Conservation (phyloP, 2,888 invertebrate species). For the Nemurella pictetii region DNA sequence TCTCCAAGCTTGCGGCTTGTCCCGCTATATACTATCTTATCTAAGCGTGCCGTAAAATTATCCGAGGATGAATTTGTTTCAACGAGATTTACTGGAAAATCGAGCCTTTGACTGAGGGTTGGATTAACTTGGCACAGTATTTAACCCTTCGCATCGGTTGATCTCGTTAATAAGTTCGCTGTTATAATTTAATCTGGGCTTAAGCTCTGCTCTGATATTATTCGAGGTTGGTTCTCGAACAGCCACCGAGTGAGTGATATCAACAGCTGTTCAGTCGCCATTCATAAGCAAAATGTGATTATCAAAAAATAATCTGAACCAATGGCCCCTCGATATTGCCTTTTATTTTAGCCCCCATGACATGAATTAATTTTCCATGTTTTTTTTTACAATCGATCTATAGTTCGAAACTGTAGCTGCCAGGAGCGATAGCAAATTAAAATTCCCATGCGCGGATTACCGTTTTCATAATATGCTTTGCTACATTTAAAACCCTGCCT, state of each 20-base stretch:
- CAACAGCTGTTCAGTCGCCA: background rate
- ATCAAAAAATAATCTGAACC: too few relatives aligned
- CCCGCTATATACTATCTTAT: background rate
- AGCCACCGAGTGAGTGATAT: background rate
- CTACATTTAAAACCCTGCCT: too few relatives aligned
- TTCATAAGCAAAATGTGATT: too few relatives aligned
- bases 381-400: too few relatives aligned
- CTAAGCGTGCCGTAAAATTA: background rate
- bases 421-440: too few relatives aligned
- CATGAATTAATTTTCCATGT: too few relatives aligned
- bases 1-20: background rate
- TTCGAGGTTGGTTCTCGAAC: background rate
- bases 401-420: too few relatives aligned
- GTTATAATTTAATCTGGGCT: background rate
- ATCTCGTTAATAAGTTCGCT: background rate
- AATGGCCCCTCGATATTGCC: too few relatives aligned
- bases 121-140: background rate
- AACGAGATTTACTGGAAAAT: background rate
- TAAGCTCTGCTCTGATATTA: background rate
- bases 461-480: too few relatives aligned
- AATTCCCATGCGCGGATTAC: too few relatives aligned
- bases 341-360: too few relatives aligned
- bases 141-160: background rate
- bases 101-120: background rate
- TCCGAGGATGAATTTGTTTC: background rate